Conservation (phyloP, 92 coral and sea anemone species). For the Ricordea florida region DNA sequence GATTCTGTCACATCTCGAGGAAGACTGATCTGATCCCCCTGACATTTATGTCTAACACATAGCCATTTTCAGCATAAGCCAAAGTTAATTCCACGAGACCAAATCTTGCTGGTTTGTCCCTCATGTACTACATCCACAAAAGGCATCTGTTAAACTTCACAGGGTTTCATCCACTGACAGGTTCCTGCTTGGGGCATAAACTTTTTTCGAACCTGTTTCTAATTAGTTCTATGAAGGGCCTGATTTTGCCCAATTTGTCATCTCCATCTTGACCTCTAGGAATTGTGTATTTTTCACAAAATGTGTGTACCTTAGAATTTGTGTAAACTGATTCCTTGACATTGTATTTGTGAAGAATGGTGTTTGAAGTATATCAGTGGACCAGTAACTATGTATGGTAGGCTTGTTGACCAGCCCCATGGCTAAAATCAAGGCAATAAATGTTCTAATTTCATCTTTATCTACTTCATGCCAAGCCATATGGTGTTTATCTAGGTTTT, state of each 20-base stretch:
- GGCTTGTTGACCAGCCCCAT: slow-evolving; percentile 10
- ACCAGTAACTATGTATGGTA: slow-evolving; percentile 9
- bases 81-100: too few species aligned
- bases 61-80: too few species aligned
- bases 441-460: slow-evolving; percentile 21
- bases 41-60: too few species aligned
- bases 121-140: too few species aligned
- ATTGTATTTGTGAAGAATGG: slow-evolving; percentile 17
- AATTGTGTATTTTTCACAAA: slow-evolving; percentile 46
- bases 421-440: slow-evolving; percentile 26
- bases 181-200: slow-evolving; percentile 25
- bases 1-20: too few species aligned
- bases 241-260: slow-evolving; percentile 38
- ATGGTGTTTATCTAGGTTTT: too few species aligned
- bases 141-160: too few species aligned
- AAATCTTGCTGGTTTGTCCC: too few species aligned
- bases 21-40: too few species aligned
- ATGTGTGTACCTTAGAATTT: slow-evolving; percentile 38
- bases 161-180: slow-evolving; percentile 32
- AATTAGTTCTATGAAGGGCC: slow-evolving; percentile 58
- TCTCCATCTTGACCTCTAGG: slow-evolving; percentile 53
- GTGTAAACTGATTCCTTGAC: slow-evolving; percentile 32
- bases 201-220: slow-evolving; percentile 12
- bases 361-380: slow-evolving; percentile 10
- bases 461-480: too few species aligned